Base-by-base conservation (phyloP, 2,797 vertebrate genomes). In the Neopelma chrysocephalum region DNA sequence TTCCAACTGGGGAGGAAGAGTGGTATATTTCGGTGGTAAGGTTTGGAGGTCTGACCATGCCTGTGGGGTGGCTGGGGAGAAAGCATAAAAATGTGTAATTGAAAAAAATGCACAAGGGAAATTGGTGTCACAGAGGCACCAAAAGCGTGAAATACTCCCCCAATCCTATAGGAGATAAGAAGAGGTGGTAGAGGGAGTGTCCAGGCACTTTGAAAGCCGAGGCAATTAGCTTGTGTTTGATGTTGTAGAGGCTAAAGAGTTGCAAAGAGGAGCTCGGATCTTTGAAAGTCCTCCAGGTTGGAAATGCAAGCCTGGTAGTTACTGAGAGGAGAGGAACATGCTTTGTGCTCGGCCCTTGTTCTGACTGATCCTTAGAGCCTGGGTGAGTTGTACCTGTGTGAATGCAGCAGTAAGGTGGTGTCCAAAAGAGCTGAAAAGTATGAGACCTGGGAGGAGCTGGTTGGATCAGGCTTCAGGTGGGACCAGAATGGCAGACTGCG, bases 201-300 rank as follows among this genome's bases (percentile, higher is more conserved):
- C 82, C 0, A 0, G 40, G 60, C 45, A 3, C 81, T 91, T 82
- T 40, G 62, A 92, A 92, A 95, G 78, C 62, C 10, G 7, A 75
- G 78, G 80, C 83, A 96, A 82, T 96, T 92, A 95, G 57, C 48
- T 73, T 69, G 53, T 27, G 68, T 92, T 95, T 95, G 92, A 97
- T 92, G 93, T 87, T 87, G 53, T 20, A 10, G 56, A 47, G 53
- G 84, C 87, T 94, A 69, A 87, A 78, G 87, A 82, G 71, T 82
- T 92, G 84, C 75, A 51, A 80, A 92, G 62, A 84, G 48, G 27
- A 84, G 48, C 4, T 42, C 7, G 0, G 27, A 61, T 54, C 90
- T 93, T 93, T 87, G 66, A 58, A 89, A 82, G 87, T 47, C 40
- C 53, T 77, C 62, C 48, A 82, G 77, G 26, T 42, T 82, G 86